Base-by-base conservation (phyloP, 2,113 vertebrate species). In the Bubo bubo region DNA sequence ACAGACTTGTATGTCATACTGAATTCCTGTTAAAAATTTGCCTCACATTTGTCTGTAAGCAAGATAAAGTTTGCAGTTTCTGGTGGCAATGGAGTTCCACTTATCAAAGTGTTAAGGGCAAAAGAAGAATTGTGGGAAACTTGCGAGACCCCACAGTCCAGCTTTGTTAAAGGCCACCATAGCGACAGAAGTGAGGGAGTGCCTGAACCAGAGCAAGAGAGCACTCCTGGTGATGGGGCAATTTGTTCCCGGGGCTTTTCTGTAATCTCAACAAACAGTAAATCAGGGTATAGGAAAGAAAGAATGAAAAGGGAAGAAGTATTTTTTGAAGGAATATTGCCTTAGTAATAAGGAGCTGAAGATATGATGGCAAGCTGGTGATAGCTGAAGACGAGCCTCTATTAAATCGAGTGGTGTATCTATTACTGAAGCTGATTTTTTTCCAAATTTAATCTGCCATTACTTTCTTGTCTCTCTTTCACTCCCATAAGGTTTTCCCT, bases 131-230 rank as follows among this genome's bases (percentile, higher is more conserved):
- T 53, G 14, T 37, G 53, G 32, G 72, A 80, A 72, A 9, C 23
- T 53, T 71, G 18, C 0, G 0, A 53, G 43, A 30, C 12, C 35
- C 20, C 27, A 6, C 12, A 23, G 43, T 35, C 23, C 53, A 28
- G 28, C 22, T 82, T 82, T 70, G 10, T 35, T 74, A 41, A 70
- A 50, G 85, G 15, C 18, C 7, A 9, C 13, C 14, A 3, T 6
- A 41, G 50, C 0, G 5, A 23, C 28, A 56, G 43, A 79, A 86
- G 16, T 8, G 14, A 14, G 3, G 6, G 8, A n/a, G 10, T 58
- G 15, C 15, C 52, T 45, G 37, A 8, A 2, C 5, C 22, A 24
- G 20, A 72, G 12, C 7, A 67, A 67, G 41, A 18, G 6, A 72
- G 7, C 3, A 21, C 34, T 82, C 12, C 5, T 81, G 18, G 1